Conservation (phyloP, 2,113 vertebrate species). For the Eupsittula cactorum region DNA sequence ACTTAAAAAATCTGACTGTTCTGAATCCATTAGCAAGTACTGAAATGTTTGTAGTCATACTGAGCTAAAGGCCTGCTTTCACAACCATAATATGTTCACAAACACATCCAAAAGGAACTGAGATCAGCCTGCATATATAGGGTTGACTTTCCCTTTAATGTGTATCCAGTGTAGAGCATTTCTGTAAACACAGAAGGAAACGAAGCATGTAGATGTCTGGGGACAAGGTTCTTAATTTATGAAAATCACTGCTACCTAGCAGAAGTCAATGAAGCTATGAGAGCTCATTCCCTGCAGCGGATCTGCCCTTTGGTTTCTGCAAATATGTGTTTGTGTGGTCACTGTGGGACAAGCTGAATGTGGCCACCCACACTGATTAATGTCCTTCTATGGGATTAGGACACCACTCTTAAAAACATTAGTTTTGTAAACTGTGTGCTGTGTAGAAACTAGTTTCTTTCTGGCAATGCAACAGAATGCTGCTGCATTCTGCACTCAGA, state of each 20-base stretch:
- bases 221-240: neutral
- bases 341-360: neutral
- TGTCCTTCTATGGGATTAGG: neutral
- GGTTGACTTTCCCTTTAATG: neutral
- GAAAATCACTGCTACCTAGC: neutral
- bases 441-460: neutral
- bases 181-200: neutral
- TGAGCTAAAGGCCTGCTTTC: neutral
- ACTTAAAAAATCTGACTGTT: neutral
- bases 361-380: neutral
- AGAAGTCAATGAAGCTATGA: neutral
- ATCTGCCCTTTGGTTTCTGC: neutral
- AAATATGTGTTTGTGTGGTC: neutral
- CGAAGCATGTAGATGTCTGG: neutral
- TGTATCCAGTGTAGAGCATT: neutral
- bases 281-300: neutral
- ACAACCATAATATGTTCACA: neutral
- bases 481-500: neutral
- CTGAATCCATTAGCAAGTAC: neutral
- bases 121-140: neutral
- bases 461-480: neutral
- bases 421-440: neutral
- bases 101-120: neutral
- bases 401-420: neutral
- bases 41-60: neutral